Evolutionary conservation across 2,113 vertebrate species (phyloP).

Genomic region (Ctenodactylus gundi): DNA sequence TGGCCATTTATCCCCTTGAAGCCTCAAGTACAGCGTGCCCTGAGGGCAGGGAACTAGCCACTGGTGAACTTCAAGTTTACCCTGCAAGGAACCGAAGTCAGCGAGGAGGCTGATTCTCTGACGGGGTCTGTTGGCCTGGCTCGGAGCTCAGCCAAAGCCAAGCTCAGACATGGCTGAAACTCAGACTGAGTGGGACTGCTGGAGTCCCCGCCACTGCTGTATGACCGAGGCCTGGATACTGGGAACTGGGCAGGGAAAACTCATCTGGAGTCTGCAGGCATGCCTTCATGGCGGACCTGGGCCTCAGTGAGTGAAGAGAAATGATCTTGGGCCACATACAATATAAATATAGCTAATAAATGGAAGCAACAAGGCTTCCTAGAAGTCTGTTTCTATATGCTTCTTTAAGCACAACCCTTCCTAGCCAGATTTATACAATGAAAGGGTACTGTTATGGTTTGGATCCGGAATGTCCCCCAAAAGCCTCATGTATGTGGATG

Average conservation of each 20-base stretch:
- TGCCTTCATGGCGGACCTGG: neutral
- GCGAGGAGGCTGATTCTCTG: neutral
- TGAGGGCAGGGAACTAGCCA: conserved; percentile 8
- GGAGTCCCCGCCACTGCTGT: neutral
- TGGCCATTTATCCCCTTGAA: conserved; percentile 56
- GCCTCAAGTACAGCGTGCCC: conserved; percentile 46
- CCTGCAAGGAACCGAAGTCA: neutral
- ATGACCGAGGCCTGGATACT: neutral
- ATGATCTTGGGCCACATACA: neutral
- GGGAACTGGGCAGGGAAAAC: neutral
- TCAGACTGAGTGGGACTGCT: neutral
- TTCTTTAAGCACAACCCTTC: neutral
- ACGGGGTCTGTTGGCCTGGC: neutral
- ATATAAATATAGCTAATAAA: neutral
- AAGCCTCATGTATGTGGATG: too few relatives aligned
- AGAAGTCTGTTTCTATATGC: neutral
- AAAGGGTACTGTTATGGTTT: neutral
- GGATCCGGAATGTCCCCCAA: too few relatives aligned
- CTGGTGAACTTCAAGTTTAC: neutral
- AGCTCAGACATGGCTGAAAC: neutral
- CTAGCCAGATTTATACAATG: neutral
- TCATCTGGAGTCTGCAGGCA: neutral
- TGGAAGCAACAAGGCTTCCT: neutral
- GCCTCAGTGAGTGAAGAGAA: neutral
- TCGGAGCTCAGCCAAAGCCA: neutral